phyloP scores from a whole-genome alignment of 2,113 vertebrate genomes.

The Pyxicephalus adspersus region DNA sequence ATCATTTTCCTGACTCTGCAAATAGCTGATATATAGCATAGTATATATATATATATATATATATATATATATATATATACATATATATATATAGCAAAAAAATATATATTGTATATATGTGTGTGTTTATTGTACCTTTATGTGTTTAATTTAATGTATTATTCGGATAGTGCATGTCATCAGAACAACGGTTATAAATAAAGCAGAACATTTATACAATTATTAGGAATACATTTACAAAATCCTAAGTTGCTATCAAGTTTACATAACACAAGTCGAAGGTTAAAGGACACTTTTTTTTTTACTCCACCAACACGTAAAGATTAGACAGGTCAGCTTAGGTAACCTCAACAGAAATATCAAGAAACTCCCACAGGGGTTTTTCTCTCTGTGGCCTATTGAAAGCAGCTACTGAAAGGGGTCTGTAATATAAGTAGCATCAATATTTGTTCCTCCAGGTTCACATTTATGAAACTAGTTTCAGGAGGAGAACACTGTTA shows the following conservation, averaged over 20 bases:
- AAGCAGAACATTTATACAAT: too few species aligned
- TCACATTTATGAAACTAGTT: background rate
- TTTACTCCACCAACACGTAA: conserved; percentile 4
- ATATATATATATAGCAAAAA: background rate
- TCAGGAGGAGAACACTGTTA: too few species aligned
- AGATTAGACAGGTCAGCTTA: conserved; percentile 50
- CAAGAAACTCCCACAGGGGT: conserved; percentile 37
- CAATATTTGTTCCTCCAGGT: conserved; percentile 14
- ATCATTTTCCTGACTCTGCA: conserved; percentile 33
- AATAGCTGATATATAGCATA: background rate
- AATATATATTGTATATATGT: background rate
- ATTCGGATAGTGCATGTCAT: background rate
- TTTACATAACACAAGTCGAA: too few species aligned
- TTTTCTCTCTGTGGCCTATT: conserved; percentile 47
- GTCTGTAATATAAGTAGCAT: conserved; percentile 26
- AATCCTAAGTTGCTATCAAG: too few species aligned
- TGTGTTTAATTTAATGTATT: too few species aligned
- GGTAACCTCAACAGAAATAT: conserved; percentile 48
- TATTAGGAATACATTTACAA: too few species aligned
- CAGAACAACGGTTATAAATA: too few species aligned
- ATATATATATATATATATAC: conserved; percentile 1
- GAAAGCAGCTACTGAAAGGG: conserved; percentile 34
- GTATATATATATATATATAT: background rate
- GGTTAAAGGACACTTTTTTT: background rate
- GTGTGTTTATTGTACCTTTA: background rate